Evolutionary conservation across 1,140 invertebrate species (phyloP), one percentile per base, ranked within the genome.

Genomic region (Wasmannia auropunctata): DNA sequence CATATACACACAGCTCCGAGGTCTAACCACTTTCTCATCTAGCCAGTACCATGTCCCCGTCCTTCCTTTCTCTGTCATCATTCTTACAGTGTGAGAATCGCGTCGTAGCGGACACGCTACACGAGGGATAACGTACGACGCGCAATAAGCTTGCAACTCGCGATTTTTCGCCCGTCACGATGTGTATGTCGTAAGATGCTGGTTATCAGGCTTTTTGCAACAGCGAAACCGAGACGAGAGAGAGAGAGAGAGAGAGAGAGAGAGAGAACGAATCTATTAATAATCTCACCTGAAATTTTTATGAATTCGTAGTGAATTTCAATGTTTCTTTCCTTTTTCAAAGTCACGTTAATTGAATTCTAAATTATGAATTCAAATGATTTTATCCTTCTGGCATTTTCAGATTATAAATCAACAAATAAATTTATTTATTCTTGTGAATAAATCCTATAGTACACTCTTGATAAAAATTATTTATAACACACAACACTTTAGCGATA

Each of bases 11-110:
- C 34, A 62, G 19, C 40, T 43, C 11, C 58, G 58, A 43, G 25
- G 11, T 63, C 75, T 43, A 76, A 43, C 56, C 40, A 63, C 75
- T 77, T 77, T 77, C 75, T 63, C 75, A 63, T 77, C 56, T 43
- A 46, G 2, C 74, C 63, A 56, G 11, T 34, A 19, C 11, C 75
- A 16, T 31, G 6, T 63, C 22, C 40, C 37, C n/a, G 58, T 19
- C 40, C 58, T 63, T 62, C 37, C 75, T 63, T 77, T 63, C 75
- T 56, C 49, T 56, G 34, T 56, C 67, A 40, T 70, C 37, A 69
- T 70, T 81, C 63, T 70, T 70, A 54, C 8, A 10, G 25, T 72
- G 75, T 77, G 75, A 63, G 40, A 76, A 77, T 63, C 56, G 56
- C 75, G 37, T 31, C 56, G 37, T 54, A 58, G 14, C 51, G 34